Percentiles rank a stretch among this genome's conserved stretches.
Conservation (phyloP, 2,113 vertebrate species). For the Anguilla rostrata region DNA sequence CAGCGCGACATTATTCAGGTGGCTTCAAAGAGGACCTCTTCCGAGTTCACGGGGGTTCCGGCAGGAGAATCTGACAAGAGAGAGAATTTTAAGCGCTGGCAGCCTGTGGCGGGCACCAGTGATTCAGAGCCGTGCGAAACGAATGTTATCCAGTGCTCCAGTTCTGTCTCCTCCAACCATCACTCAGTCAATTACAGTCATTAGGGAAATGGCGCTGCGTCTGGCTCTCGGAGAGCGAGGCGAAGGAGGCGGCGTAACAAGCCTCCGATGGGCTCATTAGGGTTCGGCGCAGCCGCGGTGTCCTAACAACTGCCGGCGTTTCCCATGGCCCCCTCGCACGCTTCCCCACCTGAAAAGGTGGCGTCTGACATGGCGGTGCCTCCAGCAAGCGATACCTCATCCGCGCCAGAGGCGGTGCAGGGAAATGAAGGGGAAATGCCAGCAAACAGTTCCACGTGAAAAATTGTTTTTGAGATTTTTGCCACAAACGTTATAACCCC, state of each 20-base stretch:
- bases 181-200: constrained; percentile 39
- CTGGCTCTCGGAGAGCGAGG: neutral
- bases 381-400: neutral
- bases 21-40: neutral
- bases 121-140: neutral
- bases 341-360: neutral
- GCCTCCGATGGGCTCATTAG: constrained; percentile 60
- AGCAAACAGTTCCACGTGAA: neutral
- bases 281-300: constrained; percentile 40
- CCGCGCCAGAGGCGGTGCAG: neutral
- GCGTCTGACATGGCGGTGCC: neutral
- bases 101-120: neutral
- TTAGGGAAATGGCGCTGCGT: constrained; percentile 26
- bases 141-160: neutral
- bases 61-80: neutral
- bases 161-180: constrained; percentile 23
- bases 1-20: neutral
- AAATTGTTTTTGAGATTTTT: neutral
- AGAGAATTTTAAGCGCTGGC: neutral
- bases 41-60: neutral
- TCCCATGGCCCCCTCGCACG: constrained; percentile 38
- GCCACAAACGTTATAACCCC: neutral
- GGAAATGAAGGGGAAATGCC: neutral
- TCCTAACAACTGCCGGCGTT: constrained; percentile 55
- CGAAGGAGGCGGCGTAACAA: constrained; percentile 43